Evolutionary conservation across 2,797 vertebrate genomes (phyloP).

Genomic region (Balearica regulorum): DNA sequence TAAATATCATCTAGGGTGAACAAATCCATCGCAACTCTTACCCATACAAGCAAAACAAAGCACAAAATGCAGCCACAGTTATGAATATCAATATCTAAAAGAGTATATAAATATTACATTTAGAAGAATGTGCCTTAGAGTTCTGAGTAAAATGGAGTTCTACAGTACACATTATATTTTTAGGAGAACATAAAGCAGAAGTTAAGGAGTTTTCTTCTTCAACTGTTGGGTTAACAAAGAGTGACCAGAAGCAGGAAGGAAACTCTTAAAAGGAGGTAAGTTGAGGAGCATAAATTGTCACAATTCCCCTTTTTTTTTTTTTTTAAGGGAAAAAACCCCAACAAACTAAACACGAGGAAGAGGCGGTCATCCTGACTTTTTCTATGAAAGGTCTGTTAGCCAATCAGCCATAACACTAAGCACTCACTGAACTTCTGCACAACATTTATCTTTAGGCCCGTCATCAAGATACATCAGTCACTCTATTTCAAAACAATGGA

Average conservation of each 20-base stretch:
- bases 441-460: not conserved
- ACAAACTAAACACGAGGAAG: not conserved
- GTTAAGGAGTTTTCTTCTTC: not conserved
- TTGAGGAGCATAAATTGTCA: not conserved
- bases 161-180: not conserved
- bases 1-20: constrained; percentile 77
- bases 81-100: constrained; percentile 57
- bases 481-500: not conserved
- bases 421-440: not conserved
- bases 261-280: not conserved
- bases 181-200: constrained; percentile 12
- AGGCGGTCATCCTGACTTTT: not conserved
- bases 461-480: not conserved
- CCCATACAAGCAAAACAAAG: constrained; percentile 65
- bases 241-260: not conserved
- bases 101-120: not conserved
- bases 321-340: not conserved
- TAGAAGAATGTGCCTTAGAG: not conserved
- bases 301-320: not conserved
- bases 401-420: not conserved
- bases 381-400: not conserved
- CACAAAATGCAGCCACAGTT: constrained; percentile 13
- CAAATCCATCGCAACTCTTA: constrained; percentile 69
- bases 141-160: not conserved
- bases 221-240: not conserved